Evolutionary conservation across 2,888 invertebrate species (phyloP).

Genomic region (Megamerina dolium): DNA sequence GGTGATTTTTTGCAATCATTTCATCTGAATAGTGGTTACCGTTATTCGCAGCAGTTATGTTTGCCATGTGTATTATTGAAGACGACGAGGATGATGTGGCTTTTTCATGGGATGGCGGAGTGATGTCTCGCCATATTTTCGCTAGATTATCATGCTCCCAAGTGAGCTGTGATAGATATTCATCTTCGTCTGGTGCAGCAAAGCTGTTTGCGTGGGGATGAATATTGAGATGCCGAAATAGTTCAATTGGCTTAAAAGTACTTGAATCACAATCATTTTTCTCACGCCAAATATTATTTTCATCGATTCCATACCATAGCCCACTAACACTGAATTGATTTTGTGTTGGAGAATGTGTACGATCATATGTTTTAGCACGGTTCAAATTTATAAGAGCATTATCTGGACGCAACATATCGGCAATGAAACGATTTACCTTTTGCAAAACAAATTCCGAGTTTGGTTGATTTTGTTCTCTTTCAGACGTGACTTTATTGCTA

Average conservation of each 20-base stretch:
- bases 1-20: conserved; percentile 13
- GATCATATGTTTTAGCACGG: not conserved
- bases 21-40: not conserved
- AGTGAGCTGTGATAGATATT: conserved; percentile 25
- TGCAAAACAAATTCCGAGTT: too few species aligned
- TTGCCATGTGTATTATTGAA: not conserved
- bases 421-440: conserved; percentile 37
- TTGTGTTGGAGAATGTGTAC: not conserved
- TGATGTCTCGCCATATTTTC: conserved; percentile 32
- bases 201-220: conserved; percentile 3
- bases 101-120: conserved; percentile 13
- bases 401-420: conserved; percentile 36
- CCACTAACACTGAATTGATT: not conserved
- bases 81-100: too few species aligned
- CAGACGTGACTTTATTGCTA: conserved; percentile 8
- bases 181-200: conserved; percentile 6
- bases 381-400: conserved; percentile 15
- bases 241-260: conserved; percentile 26
- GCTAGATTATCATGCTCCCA: conserved; percentile 39
- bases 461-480: conserved; percentile 4
- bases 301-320: conserved; percentile 1
- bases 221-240: conserved; percentile 23
- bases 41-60: conserved; percentile 5
- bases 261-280: conserved; percentile 33
- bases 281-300: conserved; percentile 22